Evolutionary conservation across 2,888 invertebrate genomes (phyloP).

Genomic region (Adelognathus sp.): DNA sequence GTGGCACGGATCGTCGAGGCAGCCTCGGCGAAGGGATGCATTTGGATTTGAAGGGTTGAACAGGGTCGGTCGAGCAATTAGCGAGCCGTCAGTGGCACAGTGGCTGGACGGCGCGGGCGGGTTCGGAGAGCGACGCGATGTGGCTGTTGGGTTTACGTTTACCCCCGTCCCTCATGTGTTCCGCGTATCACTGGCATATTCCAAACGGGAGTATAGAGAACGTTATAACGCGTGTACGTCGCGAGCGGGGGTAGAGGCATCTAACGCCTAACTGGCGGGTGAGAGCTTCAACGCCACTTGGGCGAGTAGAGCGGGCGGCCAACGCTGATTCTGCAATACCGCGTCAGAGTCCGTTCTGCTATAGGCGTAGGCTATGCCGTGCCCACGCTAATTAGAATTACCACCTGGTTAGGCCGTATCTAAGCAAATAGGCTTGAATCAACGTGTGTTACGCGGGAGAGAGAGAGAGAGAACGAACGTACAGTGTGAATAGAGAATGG

Average conservation of each 20-base stretch:
- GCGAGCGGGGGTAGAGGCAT: too few relatives aligned
- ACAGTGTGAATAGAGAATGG: conserved; percentile 22
- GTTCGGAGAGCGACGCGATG: conserved; percentile 8
- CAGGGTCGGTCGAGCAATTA: conserved; percentile 79
- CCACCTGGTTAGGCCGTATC: conserved; percentile 52
- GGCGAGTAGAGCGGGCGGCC: conserved; percentile 33
- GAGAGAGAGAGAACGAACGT: background rate
- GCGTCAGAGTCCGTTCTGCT: conserved; percentile 16
- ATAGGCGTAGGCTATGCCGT: conserved; percentile 44
- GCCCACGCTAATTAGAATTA: conserved; percentile 57
- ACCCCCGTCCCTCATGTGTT: conserved; percentile 7
- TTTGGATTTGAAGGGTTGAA: conserved; percentile 78
- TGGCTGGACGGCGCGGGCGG: conserved; percentile 73
- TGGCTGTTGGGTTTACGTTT: conserved; percentile 34
- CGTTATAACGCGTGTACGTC: conserved; percentile 27
- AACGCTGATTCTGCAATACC: conserved; percentile 45
- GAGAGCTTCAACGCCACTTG: conserved; percentile 57
- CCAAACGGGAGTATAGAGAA: background rate
- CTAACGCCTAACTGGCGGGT: conserved; percentile 59
- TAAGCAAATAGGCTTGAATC: conserved; percentile 37
- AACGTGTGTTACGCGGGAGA: background rate
- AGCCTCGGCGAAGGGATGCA: conserved; percentile 71
- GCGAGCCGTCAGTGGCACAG: conserved; percentile 81
- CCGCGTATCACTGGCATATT: conserved; percentile 9
- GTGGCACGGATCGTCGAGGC: conserved; percentile 21